Evolutionary conservation across 2,797 vertebrate species (phyloP).

Genomic region (Dendrocincla fuliginosa): DNA sequence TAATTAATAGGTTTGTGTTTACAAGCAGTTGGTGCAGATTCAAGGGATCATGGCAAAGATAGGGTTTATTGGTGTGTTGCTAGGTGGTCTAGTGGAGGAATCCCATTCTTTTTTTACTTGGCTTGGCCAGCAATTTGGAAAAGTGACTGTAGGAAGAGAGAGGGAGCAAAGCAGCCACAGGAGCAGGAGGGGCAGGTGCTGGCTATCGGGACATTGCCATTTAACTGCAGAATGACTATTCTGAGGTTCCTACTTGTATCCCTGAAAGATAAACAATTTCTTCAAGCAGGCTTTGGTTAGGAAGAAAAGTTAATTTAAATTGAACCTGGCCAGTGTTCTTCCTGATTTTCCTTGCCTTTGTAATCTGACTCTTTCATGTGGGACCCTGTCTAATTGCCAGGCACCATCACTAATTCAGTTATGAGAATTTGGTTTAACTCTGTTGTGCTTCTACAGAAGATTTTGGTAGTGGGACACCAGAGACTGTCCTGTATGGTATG

Average conservation of each 20-base stretch:
- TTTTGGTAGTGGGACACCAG: not conserved
- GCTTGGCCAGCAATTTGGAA: not conserved
- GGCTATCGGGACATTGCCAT: not conserved
- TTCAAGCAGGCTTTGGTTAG: not conserved
- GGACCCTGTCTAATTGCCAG: not conserved
- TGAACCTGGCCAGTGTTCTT: not conserved
- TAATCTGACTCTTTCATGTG: not conserved
- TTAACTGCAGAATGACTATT: not conserved
- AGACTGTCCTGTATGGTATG: not conserved
- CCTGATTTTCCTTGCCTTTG: not conserved
- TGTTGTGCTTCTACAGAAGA: not conserved
- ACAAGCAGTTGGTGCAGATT: not conserved
- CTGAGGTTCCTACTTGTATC: not conserved
- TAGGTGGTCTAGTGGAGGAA: not conserved
- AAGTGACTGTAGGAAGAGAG: not conserved
- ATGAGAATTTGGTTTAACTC: not conserved
- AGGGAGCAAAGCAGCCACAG: not conserved
- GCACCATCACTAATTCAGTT: not conserved
- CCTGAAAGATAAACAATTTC: fast-evolving
- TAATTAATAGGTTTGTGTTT: not conserved
- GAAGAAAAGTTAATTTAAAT: not conserved
- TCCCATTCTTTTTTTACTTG: not conserved
- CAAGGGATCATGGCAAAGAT: not conserved
- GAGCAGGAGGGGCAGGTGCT: not conserved
- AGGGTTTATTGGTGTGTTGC: not conserved